Evolutionary conservation across 2,888 invertebrate species (phyloP).

Genomic region (Sphaerophoria rueppellii): DNA sequence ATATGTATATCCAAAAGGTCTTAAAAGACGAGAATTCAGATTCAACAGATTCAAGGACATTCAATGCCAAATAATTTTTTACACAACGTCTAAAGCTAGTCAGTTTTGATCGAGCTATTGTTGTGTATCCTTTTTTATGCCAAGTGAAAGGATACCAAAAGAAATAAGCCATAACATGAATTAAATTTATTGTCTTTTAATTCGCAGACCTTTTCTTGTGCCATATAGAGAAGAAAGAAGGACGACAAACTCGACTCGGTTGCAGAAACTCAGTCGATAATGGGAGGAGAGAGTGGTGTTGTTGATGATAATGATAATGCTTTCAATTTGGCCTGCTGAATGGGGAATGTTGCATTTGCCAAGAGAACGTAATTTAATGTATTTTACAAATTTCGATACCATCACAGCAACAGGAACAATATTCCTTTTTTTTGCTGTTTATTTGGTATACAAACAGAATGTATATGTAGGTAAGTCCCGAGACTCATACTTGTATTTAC

Average conservation of each 20-base stretch:
- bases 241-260: background rate
- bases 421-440: conserved; percentile 27
- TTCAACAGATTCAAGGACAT: too few relatives aligned
- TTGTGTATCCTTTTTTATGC: background rate
- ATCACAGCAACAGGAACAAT: conserved; percentile 1
- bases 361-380: conserved; percentile 33
- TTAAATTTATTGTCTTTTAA: conserved; percentile 57
- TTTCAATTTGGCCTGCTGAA: conserved; percentile 40
- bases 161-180: conserved; percentile 45
- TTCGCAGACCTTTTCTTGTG: conserved; percentile 27
- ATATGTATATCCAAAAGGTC: too few relatives aligned
- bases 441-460: background rate
- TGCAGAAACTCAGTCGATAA: background rate
- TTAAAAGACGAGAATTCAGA: too few relatives aligned
- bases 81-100: background rate
- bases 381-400: conserved; percentile 38
- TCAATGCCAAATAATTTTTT: background rate
- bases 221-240: background rate
- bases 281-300: background rate
- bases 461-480: conserved; percentile 14
- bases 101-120: background rate
- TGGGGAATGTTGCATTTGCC: conserved; percentile 31
- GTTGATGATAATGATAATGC: conserved; percentile 28
- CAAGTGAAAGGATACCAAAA: conserved; percentile 14
- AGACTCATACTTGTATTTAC: conserved; percentile 24